These are phyloP conservation scores for Tolmerus cingulatus DNA, from an alignment of 2,888 invertebrate species.

Conservation along the genomic window DNA sequence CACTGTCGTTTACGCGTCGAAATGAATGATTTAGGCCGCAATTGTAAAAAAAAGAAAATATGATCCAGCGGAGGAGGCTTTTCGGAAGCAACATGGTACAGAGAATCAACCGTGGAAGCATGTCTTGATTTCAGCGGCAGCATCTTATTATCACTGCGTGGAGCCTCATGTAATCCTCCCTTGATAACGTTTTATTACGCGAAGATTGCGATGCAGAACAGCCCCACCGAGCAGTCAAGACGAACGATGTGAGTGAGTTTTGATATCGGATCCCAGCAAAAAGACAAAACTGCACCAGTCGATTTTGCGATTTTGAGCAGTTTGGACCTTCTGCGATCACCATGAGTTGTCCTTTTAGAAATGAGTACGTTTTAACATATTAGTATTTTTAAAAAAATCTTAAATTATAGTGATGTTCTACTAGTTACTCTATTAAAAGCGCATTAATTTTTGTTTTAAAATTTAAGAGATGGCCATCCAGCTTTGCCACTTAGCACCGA, in stretches of 20 bases:
- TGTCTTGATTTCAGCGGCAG: not conserved
- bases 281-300: not conserved
- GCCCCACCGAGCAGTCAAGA: not conserved
- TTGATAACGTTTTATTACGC: not conserved
- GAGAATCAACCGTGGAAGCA: not conserved
- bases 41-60: not conserved
- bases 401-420: not conserved
- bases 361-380: not conserved
- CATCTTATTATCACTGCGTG: not conserved
- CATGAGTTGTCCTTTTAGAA: slow-evolving; percentile 19
- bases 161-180: not conserved
- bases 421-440: not conserved
- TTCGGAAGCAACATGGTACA: not conserved
- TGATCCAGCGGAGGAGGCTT: not conserved
- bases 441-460: not conserved
- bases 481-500: slow-evolving; percentile 69
- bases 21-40: not conserved
- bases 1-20: not conserved
- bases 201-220: not conserved
- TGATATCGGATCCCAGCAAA: not conserved
- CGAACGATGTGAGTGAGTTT: not conserved
- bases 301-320: not conserved
- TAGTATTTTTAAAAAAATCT: not conserved
- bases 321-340: not conserved
- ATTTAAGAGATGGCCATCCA: not conserved